Percentiles rank a stretch among this genome's conserved stretches.
phyloP scores from a whole-genome alignment of 53 echinoderm and acorn worm species.

The Actinopyga echinites region DNA sequence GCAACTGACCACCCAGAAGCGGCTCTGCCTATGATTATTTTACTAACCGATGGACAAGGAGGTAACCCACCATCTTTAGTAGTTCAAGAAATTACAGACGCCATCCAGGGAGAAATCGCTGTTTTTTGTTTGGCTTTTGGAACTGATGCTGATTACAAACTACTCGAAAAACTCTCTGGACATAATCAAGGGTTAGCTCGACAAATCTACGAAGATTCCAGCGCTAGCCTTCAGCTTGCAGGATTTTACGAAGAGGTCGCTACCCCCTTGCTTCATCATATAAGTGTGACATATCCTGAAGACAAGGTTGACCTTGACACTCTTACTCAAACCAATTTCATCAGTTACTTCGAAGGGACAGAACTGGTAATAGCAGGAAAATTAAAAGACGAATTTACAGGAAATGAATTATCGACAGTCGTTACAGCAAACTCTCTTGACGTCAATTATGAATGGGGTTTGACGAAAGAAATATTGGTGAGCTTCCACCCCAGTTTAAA shows the following conservation, averaged over 20 bases:
- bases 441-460: slow-evolving; percentile 14
- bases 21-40: no score
- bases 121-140: slow-evolving; percentile 88
- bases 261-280: slow-evolving; percentile 79
- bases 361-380: slow-evolving; percentile 92
- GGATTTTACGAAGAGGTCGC: slow-evolving; percentile 97
- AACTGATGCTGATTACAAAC: slow-evolving; percentile 62
- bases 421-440: slow-evolving; percentile 7
- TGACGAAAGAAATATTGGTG: slow-evolving; percentile 3
- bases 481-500: no score
- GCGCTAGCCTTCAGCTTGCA: slow-evolving; percentile 73
- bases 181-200: slow-evolving; percentile 79
- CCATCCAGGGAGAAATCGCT: slow-evolving; percentile 64
- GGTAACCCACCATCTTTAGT: no score
- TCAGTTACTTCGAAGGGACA: slow-evolving; percentile 86
- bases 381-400: slow-evolving; percentile 50
- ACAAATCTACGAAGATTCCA: slow-evolving; percentile 82
- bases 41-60: no score
- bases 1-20: no score
- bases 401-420: not conserved
- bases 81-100: not conserved
- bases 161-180: slow-evolving; percentile 73
- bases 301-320: slow-evolving; percentile 54
- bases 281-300: slow-evolving; percentile 65
- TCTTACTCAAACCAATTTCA: slow-evolving; percentile 70